Base-by-base conservation (phyloP, 1,140 invertebrate species). In the Reticulitermes speratus region DNA sequence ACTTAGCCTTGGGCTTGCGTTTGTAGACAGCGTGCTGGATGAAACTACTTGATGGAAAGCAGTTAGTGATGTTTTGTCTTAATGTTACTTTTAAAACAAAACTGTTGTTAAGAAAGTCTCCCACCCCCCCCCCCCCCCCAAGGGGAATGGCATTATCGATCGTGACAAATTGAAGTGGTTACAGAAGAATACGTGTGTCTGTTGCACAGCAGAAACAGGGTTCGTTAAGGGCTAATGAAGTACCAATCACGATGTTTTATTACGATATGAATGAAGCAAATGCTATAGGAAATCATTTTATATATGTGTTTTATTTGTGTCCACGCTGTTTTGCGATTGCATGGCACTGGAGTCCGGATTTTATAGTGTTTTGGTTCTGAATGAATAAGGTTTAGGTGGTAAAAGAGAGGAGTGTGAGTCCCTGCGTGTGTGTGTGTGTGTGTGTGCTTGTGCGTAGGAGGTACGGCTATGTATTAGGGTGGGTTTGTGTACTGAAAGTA, bases 331-430 rank as follows among this genome's bases (percentile, higher is more conserved):
- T 16, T 6, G 25, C 7, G 65, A 30, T 12, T 8, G 65, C n/a
- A 30, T 75, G 1, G n/a, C n/a, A n/a, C 14, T 30, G 65, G 65
- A n/a, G 65, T 75, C 25, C n/a, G 25, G n/a, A 25, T 75, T n/a
- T 75, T 75, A 75, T 75, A 75, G 65, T 30, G 25, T 75, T 75
- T 75, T 75, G 25, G 65, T 75, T 75, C n/a, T 75, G 65, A 75
- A 75, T 75, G 65, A 75, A 14, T 8, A 14, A 75, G 65, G n/a
- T 75, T 75, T 75, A 30, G 65, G 65, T 75, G 65, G 65, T 30
- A 75, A 75, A 75, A 75, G 65, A 25, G n/a, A 75, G 65, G 19
- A 23, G 59, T 65, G 25, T 9, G 59, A 8, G 21, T n/a, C 19
- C 12, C 19, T 65, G 21, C 8, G 52, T 55, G 52, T 55, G 52